Percentiles rank a stretch among this genome's conserved stretches.
Conservation (phyloP, 1,140 invertebrate species). For the Aculops lycopersici region DNA sequence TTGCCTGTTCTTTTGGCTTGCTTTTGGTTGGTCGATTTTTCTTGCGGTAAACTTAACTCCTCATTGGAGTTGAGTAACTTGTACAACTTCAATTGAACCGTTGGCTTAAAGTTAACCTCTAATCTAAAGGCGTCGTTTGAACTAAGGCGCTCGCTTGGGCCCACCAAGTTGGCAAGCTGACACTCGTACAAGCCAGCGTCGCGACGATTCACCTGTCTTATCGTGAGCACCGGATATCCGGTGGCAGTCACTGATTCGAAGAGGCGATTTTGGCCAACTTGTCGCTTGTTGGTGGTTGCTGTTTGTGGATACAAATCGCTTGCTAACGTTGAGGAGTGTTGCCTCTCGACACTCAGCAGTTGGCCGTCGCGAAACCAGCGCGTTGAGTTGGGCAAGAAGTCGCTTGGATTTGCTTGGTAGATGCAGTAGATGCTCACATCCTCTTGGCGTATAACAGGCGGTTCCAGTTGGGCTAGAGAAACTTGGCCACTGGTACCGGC, state of each 20-base stretch:
- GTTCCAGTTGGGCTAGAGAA: no score
- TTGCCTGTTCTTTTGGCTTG: no score
- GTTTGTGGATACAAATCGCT: no score
- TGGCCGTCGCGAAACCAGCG: slow-evolving; percentile 11
- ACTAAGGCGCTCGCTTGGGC: slow-evolving; percentile 25
- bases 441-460: no score
- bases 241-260: no score
- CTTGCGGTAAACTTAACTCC: no score
- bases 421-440: slow-evolving; percentile 11
- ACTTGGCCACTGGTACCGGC: no score
- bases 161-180: slow-evolving; percentile 36
- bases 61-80: slow-evolving; percentile 29
- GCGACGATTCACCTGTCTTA: slow-evolving; percentile 33
- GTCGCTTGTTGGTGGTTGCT: no score
- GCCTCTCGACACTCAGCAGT: slow-evolving; percentile 4
- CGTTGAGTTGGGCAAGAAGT: slow-evolving; percentile 9
- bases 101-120: slow-evolving; percentile 23
- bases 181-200: slow-evolving; percentile 51
- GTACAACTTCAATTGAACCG: slow-evolving; percentile 31
- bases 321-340: not conserved
- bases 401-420: slow-evolving; percentile 11
- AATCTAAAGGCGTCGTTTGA: slow-evolving; percentile 9
- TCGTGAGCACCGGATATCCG: slow-evolving; percentile 23
- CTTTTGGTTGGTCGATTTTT: no score
- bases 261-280: no score